Evolutionary conservation across 2,888 invertebrate species (phyloP).

Genomic region (Ashinkailepas kermadecensis): DNA sequence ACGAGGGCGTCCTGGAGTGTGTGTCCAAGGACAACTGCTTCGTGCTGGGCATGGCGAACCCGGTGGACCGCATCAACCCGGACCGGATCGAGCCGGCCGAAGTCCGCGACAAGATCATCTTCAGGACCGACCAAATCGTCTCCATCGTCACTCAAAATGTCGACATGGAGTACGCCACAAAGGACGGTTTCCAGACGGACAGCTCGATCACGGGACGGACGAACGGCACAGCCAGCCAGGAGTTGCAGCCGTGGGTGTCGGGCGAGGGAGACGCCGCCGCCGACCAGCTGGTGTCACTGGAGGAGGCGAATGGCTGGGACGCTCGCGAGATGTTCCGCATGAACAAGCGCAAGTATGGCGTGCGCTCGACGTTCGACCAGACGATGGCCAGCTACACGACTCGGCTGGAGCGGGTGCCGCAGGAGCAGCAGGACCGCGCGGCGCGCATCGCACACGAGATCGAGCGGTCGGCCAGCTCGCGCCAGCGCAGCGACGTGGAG

Average conservation of each 20-base stretch:
- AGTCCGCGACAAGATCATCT: conserved; percentile 69
- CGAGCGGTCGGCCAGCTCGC: conserved; percentile 73
- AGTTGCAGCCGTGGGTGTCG: conserved; percentile 85
- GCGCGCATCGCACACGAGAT: conserved; percentile 87
- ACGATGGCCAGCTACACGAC: conserved; percentile 86
- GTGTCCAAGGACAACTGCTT: conserved; percentile 51
- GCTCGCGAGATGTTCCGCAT: conserved; percentile 92
- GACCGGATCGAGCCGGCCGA: conserved; percentile 59
- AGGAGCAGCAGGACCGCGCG: conserved; percentile 74
- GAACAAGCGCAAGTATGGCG: conserved; percentile 85
- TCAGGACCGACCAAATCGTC: conserved; percentile 75
- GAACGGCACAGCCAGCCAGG: conserved; percentile 65
- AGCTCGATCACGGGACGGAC: conserved; percentile 72
- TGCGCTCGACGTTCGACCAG: conserved; percentile 85
- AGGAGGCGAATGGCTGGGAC: conserved; percentile 77
- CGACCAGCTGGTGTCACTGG: conserved; percentile 23
- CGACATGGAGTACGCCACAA: conserved; percentile 81
- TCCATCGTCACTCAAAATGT: conserved; percentile 73
- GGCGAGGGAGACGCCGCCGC: conserved; percentile 44
- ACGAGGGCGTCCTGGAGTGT: conserved; percentile 32
- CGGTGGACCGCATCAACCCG: conserved; percentile 56
- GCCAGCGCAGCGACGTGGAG: conserved; percentile 73
- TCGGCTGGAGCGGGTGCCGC: conserved; percentile 65
- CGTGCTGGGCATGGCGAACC: conserved; percentile 79
- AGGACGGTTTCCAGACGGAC: conserved; percentile 76